Evolutionary conservation across 2,888 invertebrate species (phyloP).

Genomic region (Lomographa bimaculata): DNA sequence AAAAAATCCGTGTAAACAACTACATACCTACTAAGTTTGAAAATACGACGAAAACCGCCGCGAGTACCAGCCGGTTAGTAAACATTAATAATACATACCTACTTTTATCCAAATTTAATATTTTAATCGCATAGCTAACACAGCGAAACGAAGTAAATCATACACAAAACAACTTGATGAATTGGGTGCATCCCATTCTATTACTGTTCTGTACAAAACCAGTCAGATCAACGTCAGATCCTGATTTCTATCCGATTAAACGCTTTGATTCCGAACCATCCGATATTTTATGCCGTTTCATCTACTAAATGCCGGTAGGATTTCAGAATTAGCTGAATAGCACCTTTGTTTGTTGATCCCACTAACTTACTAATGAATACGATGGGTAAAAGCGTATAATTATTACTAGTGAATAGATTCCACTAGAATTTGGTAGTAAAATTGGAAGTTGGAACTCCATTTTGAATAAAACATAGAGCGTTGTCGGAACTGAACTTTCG

Average conservation of each 20-base stretch:
- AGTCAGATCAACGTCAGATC: constrained; percentile 33
- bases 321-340: constrained; percentile 18
- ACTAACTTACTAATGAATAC: constrained; percentile 18
- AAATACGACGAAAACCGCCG: too few species aligned
- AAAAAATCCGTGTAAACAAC: too few species aligned
- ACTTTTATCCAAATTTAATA: too few species aligned
- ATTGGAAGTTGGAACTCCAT: constrained; percentile 8
- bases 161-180: too few species aligned
- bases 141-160: too few species aligned
- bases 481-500: constrained; percentile 7
- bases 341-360: constrained; percentile 20
- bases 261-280: constrained; percentile 37
- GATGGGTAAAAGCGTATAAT: constrained; percentile 11
- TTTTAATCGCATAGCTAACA: too few species aligned
- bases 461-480: constrained; percentile 17
- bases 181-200: too few species aligned
- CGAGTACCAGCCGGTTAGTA: too few species aligned
- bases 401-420: constrained; percentile 19
- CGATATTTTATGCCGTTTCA: constrained; percentile 43
- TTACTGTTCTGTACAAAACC: constrained; percentile 10
- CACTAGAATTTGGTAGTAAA: constrained; percentile 17
- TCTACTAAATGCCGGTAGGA: constrained; percentile 27
- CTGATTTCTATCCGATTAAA: constrained; percentile 47
- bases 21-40: too few species aligned
- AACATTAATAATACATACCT: too few species aligned